phyloP scores from a whole-genome alignment of 2,888 invertebrate species.

The Hirtodrosophila alboralis region DNA sequence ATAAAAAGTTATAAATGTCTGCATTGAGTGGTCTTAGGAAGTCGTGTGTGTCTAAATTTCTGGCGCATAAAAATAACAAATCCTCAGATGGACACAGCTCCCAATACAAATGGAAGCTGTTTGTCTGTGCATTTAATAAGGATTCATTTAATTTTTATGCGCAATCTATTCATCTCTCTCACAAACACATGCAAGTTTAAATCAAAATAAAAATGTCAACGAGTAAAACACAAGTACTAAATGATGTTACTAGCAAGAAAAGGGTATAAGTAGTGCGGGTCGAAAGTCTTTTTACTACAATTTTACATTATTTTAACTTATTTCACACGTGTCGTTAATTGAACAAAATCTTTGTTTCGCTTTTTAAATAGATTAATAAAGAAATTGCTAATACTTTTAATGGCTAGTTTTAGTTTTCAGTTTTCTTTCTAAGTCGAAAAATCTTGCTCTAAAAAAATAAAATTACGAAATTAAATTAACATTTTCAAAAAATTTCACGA shows the following conservation, averaged over 20 bases:
- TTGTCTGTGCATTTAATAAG: neutral
- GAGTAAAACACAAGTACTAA: conserved; percentile 27
- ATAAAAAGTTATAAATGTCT: conserved; percentile 15
- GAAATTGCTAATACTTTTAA: too few relatives aligned
- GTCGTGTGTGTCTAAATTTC: conserved; percentile 63
- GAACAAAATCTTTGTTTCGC: too few relatives aligned
- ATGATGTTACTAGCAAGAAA: conserved; percentile 40
- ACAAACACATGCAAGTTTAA: conserved; percentile 61
- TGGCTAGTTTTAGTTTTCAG: too few relatives aligned
- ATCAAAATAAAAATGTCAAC: conserved; percentile 41
- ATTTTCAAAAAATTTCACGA: too few relatives aligned
- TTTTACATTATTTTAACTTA: conserved; percentile 17
- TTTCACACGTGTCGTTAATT: conserved; percentile 1
- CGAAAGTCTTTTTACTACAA: conserved; percentile 8
- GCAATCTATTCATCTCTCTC: conserved; percentile 82
- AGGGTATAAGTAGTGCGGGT: conserved; percentile 13
- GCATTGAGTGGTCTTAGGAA: conserved; percentile 45
- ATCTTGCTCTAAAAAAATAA: too few relatives aligned
- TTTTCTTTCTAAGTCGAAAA: too few relatives aligned
- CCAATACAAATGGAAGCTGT: neutral
- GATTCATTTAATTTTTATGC: conserved; percentile 76
- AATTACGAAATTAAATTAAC: too few relatives aligned
- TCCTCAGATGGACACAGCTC: neutral
- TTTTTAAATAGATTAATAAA: too few relatives aligned
- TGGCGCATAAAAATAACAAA: conserved; percentile 75